Evolutionary conservation across 2,797 vertebrate species (phyloP), one percentile per base, ranked within the genome.

Genomic region (Pseudopleuronectes americanus): DNA sequence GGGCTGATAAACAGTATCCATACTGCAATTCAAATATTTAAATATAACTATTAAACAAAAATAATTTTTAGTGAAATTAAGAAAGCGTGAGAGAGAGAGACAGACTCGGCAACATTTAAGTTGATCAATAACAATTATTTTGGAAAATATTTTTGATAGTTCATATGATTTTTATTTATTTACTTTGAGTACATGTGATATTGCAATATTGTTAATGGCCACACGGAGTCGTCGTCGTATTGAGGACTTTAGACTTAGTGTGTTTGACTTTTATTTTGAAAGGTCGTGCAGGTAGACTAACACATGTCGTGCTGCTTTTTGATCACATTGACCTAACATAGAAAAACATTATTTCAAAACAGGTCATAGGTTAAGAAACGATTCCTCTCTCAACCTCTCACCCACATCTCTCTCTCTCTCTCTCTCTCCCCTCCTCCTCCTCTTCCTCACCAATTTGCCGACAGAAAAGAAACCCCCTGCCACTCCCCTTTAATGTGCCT

Each of bases 191-290:
- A 6, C 2, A 5, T 31, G 12, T 4, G 12, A 17, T 43, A 43
- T 45, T 65, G 56, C 49, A 69, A 1, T 74, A 19, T 10, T 52
- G 0, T 0, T 53, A 58, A 36, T 51, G 45, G 6, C 84, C 84
- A 79, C 81, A 16, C 62, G 80, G 33, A 76, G 87, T 69, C 84
- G 1, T 21, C 58, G 0, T 55, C 0, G 23, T 22, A 6, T 23
- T 51, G n/a, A 51, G 10, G 21, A 51, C 48, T 51, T 1, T 8
- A 17, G 47, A 8, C 47, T 48, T 48, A 1, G 1, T 13, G 13
- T 45, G 43, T 45, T 45, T 45, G 14, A 5, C 5, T 12, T 21
- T 26, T 24, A n/a, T 49, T 24, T 2, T 13, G 7, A 3, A 24
- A 55, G 6, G 2, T 58, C 19, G 8, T 1, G 14, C 53, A 79